Base-by-base conservation (phyloP, 2,888 invertebrate genomes). In the Tetrapedia diversipes region DNA sequence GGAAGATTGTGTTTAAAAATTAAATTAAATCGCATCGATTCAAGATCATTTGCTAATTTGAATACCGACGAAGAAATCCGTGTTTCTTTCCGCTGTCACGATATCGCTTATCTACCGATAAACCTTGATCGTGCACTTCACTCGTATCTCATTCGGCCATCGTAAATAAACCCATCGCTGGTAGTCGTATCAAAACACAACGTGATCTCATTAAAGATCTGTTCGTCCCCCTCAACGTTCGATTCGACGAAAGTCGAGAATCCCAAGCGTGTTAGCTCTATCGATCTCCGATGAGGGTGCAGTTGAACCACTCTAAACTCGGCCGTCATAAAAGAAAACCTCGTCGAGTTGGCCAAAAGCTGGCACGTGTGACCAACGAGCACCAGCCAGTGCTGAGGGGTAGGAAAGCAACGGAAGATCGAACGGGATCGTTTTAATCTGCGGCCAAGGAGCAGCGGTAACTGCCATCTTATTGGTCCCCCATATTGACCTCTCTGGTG, bases 391-490 rank as follows among this genome's bases (percentile, higher is more conserved):
- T 27, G 16, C 19, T 11, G 16, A 41, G 24, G 19, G 51, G 53
- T n/a, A 37, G 64, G 53, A 32, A 53, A 65, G 47, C 22, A 8
- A 16, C 14, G 41, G 41, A 66, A 68, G 53, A 59, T 45, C 60
- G 56, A 51, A 51, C 39, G n/a, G 66, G 56, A 76, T 78, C 76
- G 77, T 85, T 84, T 84, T 85, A 84, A 85, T 85, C 80, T 80
- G 81, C 51, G 72, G 76, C 63, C 37, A n/a, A 78, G 64, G 41
- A 67, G 74, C 76, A 71, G 32, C 73, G 60, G 77, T 77, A 84
- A 84, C 82, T 66, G 85, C 73, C 63, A 64, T 72, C 83, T 80
- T 84, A 84, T 85, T 85, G 80, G 82, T 64, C 59, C 49, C 69
- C 75, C 80, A 76, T 78, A 85, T 85, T 76, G 77, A 76, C 41